Evolutionary conservation across 2,797 vertebrate species (phyloP).

Genomic region (Enteromius mattozi): DNA sequence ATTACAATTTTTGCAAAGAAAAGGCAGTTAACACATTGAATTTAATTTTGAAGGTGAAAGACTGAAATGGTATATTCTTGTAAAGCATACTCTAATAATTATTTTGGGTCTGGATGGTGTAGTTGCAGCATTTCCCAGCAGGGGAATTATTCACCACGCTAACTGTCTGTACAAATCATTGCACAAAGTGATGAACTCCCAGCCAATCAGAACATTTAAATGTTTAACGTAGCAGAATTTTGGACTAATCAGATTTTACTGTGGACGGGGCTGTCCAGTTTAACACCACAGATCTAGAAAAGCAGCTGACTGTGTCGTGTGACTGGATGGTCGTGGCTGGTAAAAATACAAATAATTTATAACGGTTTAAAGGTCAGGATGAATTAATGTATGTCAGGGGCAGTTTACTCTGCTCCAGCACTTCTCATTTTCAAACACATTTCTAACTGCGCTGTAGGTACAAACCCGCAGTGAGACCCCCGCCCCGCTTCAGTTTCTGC

Average conservation of each 20-base stretch:
- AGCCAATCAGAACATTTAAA: not conserved
- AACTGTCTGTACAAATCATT: not conserved
- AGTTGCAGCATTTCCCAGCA: too few species aligned
- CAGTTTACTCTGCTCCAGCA: not conserved
- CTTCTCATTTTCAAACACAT: not conserved
- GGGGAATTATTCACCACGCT: too few species aligned
- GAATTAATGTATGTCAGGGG: not conserved
- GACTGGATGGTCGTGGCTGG: not conserved
- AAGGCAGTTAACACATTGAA: too few species aligned
- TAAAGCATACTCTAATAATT: not conserved
- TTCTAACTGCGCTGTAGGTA: not conserved
- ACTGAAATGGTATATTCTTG: too few species aligned
- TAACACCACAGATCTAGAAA: not conserved
- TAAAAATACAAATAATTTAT: not conserved
- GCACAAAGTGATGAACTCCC: not conserved
- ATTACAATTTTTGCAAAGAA: too few species aligned
- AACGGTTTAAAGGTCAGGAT: not conserved
- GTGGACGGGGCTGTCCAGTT: not conserved
- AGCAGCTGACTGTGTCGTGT: not conserved
- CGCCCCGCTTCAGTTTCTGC: not conserved
- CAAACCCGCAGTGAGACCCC: constrained; percentile 20
- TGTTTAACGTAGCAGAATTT: not conserved
- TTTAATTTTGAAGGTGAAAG: too few species aligned
- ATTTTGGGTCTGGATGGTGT: too few species aligned
- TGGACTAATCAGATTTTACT: not conserved